A percentile compares a stretch with the other conserved stretches of the same genome.
Conservation (phyloP, 2,888 invertebrate species). For the Stramonita haemastoma region DNA sequence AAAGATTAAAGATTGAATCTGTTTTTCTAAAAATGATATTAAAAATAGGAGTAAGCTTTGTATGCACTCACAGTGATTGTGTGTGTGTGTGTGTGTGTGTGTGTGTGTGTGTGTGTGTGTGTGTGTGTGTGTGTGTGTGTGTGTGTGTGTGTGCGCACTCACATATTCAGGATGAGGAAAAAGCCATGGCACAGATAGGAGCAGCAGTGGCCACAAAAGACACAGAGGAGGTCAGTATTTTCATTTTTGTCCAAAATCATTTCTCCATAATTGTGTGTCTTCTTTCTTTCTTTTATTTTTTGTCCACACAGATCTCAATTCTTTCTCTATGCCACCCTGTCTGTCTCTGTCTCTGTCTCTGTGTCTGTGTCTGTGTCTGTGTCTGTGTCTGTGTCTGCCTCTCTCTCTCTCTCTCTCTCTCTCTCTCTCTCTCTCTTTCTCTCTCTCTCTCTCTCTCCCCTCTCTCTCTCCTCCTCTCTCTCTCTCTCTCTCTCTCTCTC, state of each 20-base stretch:
- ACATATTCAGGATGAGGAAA: constrained; percentile 74
- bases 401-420: too few relatives aligned
- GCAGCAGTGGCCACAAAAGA: constrained; percentile 64
- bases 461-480: too few relatives aligned
- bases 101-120: neutral
- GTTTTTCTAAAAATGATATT: too few relatives aligned
- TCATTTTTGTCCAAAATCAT: neutral
- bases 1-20: too few relatives aligned
- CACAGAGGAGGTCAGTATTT: constrained; percentile 71
- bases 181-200: constrained; percentile 68
- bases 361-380: too few relatives aligned
- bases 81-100: neutral
- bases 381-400: too few relatives aligned
- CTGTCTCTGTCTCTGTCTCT: too few relatives aligned
- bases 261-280: neutral
- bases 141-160: constrained; percentile 25
- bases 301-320: neutral
- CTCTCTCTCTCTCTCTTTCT: too few relatives aligned
- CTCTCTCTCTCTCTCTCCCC: too few relatives aligned
- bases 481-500: too few relatives aligned
- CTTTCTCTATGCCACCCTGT: neutral
- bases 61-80: neutral
- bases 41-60: too few relatives aligned
- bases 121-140: neutral
- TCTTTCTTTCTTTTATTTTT: neutral